Conservation (phyloP, 2,113 vertebrate genomes). For the Clarias batrachus region DNA sequence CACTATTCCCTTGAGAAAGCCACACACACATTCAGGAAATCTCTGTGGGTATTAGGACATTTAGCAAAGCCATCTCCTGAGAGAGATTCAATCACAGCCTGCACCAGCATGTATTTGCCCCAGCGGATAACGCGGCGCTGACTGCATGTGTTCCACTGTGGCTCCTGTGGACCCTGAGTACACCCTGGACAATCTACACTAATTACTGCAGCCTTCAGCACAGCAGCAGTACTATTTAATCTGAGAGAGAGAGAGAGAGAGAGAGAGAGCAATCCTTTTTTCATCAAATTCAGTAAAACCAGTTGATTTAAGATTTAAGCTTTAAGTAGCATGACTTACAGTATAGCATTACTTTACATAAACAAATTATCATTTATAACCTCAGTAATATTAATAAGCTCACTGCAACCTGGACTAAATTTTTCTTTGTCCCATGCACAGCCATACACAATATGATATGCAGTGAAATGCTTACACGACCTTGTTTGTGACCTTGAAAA, state of each 20-base stretch:
- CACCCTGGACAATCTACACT: slow-evolving; percentile 36
- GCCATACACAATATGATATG: too few relatives aligned
- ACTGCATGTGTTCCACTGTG: slow-evolving; percentile 17
- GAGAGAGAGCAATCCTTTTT: background rate
- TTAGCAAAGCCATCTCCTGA: background rate
- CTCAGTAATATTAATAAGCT: background rate
- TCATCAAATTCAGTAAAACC: background rate
- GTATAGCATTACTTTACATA: background rate
- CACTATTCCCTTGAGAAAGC: background rate
- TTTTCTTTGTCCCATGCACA: too few relatives aligned
- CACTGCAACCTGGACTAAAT: background rate
- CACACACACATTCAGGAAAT: slow-evolving; percentile 16
- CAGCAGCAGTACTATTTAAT: background rate
- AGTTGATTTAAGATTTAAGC: background rate
- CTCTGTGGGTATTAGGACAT: slow-evolving; percentile 15
- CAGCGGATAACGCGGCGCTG: background rate
- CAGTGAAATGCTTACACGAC: too few relatives aligned
- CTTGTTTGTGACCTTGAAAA: too few relatives aligned
- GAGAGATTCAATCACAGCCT: slow-evolving; percentile 27
- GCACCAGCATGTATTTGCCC: slow-evolving; percentile 1
- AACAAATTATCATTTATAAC: background rate
- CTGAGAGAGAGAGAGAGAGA: background rate
- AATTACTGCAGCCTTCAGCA: slow-evolving; percentile 23
- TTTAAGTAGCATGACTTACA: background rate
- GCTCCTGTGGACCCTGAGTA: slow-evolving; percentile 33